Evolutionary conservation across 2,888 invertebrate genomes (phyloP).

Genomic region (Pseudolycoriella hygida): DNA sequence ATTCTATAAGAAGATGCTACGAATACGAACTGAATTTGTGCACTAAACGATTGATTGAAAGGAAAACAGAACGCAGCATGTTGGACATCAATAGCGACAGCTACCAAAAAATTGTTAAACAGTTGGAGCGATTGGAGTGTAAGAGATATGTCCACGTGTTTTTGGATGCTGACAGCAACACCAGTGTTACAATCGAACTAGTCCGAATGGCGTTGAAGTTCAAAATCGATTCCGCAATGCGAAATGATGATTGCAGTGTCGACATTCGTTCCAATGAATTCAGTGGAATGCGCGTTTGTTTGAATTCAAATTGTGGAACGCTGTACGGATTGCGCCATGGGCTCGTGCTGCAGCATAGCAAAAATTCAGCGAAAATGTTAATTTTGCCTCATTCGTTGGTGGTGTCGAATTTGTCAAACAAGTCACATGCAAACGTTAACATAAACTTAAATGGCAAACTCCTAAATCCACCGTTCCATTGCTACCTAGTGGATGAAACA

Average conservation of each 20-base stretch:
- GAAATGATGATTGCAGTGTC: not conserved
- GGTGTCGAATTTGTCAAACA: not conserved
- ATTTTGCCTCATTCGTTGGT: not conserved
- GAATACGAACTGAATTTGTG: not conserved
- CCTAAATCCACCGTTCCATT: not conserved
- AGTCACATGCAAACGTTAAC: not conserved
- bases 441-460: not conserved
- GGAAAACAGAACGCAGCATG: not conserved
- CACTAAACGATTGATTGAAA: not conserved
- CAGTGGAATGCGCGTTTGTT: not conserved
- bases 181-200: not conserved
- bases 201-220: conserved; percentile 3
- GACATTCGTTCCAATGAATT: conserved; percentile 2
- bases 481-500: conserved; percentile 2
- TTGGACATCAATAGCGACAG: conserved; percentile 2
- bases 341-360: not conserved
- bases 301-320: not conserved
- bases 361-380: not conserved
- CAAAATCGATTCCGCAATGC: not conserved
- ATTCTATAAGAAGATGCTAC: not conserved
- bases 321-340: conserved; percentile 1
- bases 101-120: not conserved
- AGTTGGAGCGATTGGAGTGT: not conserved
- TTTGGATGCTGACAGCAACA: too few relatives aligned
- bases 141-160: not conserved